Evolutionary conservation across 2,113 vertebrate species (phyloP), one percentile per base, ranked within the genome.

Genomic region (Ranitomeya imitator): DNA sequence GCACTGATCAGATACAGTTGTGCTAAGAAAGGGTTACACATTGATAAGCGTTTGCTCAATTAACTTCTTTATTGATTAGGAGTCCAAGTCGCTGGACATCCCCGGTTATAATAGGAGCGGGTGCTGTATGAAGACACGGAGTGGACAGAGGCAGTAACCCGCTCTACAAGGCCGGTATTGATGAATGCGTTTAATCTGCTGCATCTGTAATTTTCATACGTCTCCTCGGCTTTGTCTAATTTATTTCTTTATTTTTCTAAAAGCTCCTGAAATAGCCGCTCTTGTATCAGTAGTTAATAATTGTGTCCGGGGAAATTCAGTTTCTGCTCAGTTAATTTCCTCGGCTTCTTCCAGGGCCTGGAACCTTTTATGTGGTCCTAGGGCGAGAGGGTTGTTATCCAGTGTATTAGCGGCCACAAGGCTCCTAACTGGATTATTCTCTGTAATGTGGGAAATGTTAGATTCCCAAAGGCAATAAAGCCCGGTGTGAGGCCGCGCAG

Each of bases 1-100:
- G 11, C 31, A 23, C 65, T 67, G n/a, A 67, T 21, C 3, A 65
- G 14, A 8, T n/a, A 14, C 6, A 14, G 26, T 19, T 15, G 55
- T 31, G 78, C 6, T 14, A 16, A 31, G 71, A 23, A 85, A 45
- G 54, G 71, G 84, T 85, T 85, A 76, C 55, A 11, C 3, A 76
- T 51, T 85, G 69, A 74, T 85, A 51, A 61, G 55, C 55, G 60
- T 85, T 55, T 74, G 84, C 69, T 85, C 84, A 85, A 77, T 77
- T 85, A 85, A 77, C 71, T 60, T 45, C 54, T 4, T 6, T 76
- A 85, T 76, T 76, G 84, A 77, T 85, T 85, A 57, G 11, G 31
- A 59, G 71, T 76, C 71, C n/a, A 7, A 14, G 71, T 2, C 57
- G 51, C 45, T 76, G 8, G 31, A 85, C 10, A 51, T 85, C 55